Evolutionary conservation across 2,888 invertebrate genomes (phyloP), one percentile per base, ranked within the genome.

Genomic region (Lypha dubia): DNA sequence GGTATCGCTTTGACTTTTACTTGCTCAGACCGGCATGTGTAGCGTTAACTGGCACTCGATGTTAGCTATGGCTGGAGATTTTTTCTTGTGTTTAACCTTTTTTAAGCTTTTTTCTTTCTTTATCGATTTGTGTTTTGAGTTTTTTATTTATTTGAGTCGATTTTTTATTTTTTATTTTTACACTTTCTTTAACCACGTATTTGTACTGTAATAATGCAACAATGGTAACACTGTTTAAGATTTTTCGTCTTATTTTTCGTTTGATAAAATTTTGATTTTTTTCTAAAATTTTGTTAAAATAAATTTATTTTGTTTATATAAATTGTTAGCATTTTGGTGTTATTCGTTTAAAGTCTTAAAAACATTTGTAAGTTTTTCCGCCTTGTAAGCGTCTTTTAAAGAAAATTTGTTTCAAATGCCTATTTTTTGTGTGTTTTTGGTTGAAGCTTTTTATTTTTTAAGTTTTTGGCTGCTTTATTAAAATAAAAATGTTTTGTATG

Each of bases 311-410:
- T 22, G 15, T 51, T n/a, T 32, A 38, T 6, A n/a, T 53, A 35
- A 17, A 51, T 41, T 38, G 8, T 41, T 7, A 6, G 20, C 15
- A 49, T 32, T 13, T 56, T 63, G 87, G 60, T 88, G 89, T 87
- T 87, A 87, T 86, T 87, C 87, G 88, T 86, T 86, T 88, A 86
- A 86, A 87, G 89, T 87, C 87, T 90, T 84, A 75, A 87, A 87
- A 89, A 88, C 86, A 88, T 90, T 89, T 90, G 89, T 89, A 74
- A 68, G 84, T 58, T 84, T 84, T 84, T 84, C 84, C 84, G 74
- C 74, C 51, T 77, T 70, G 56, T 65, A 56, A 70, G 56, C 81
- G 77, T 81, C 81, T 90, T 90, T 90, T 90, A 90, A 90, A 89
- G 89, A 89, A 90, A 90, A 88, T 68, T 76, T 62, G 51, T 41